A percentile compares a stretch with the other conserved stretches of the same genome.
Conservation (phyloP, 2,888 invertebrate species). For the Clistopyga incitator region DNA sequence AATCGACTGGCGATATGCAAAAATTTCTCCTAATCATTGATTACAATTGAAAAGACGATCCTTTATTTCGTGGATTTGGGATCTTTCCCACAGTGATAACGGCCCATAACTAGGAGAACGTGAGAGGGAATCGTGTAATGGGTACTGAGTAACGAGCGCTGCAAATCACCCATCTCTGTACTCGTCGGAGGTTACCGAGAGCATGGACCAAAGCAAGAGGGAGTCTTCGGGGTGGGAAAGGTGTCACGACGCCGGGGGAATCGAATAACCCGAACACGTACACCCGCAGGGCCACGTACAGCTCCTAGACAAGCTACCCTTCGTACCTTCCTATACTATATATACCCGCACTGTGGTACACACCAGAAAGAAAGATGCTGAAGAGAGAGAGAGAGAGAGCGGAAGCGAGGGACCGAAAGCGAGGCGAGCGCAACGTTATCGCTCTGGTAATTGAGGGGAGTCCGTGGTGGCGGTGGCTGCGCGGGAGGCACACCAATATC, state of each 20-base stretch:
- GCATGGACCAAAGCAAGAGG: background rate
- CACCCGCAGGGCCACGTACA: slow-evolving; percentile 36
- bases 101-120: background rate
- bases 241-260: slow-evolving; percentile 22
- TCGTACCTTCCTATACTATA: slow-evolving; percentile 15
- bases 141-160: slow-evolving; percentile 4
- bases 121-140: background rate
- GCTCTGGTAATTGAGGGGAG: slow-evolving; percentile 60
- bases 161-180: slow-evolving; percentile 9
- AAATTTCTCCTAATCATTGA: background rate
- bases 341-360: background rate
- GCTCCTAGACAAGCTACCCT: slow-evolving; percentile 15
- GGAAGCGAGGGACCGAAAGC: background rate
- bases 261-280: slow-evolving; percentile 48
- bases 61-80: background rate
- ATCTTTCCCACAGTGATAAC: background rate
- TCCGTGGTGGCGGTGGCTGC: slow-evolving; percentile 21
- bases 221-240: background rate
- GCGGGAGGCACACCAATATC: slow-evolving; percentile 52
- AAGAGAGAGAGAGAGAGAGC: background rate
- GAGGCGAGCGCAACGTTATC: slow-evolving; percentile 58
- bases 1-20: too few relatives aligned
- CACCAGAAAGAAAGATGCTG: slow-evolving; percentile 21
- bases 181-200: background rate
- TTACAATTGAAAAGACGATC: background rate